Evolutionary conservation across 2,113 vertebrate species (phyloP).

Genomic region (Regulus satrapa): DNA sequence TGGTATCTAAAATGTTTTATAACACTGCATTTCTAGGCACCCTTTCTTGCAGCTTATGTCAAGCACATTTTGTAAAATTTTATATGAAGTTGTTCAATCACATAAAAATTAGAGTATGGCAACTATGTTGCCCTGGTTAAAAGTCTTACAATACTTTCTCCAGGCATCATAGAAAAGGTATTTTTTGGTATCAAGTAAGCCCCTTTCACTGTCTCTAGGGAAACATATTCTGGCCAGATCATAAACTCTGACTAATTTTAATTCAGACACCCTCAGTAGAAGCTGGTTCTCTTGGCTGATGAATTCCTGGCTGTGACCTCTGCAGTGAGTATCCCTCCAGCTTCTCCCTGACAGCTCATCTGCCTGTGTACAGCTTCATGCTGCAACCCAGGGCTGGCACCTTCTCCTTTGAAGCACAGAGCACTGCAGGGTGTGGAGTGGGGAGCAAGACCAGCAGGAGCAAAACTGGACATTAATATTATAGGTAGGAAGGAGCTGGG

Average conservation of each 20-base stretch:
- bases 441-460: background rate
- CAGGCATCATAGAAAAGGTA: background rate
- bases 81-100: background rate
- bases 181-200: background rate
- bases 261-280: background rate
- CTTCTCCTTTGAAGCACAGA: rapidly evolving
- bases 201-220: background rate
- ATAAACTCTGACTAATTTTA: background rate
- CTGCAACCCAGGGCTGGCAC: background rate
- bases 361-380: background rate
- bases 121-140: background rate
- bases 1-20: background rate
- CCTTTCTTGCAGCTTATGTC: background rate
- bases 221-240: background rate
- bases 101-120: background rate
- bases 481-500: background rate
- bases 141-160: background rate
- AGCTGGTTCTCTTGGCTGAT: background rate
- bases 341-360: background rate
- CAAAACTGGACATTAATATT: background rate
- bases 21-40: background rate
- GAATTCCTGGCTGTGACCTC: background rate
- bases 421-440: background rate
- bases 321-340: background rate
- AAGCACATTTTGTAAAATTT: background rate